Percentiles rank a stretch among this genome's conserved stretches.
Conservation (phyloP, 2,113 vertebrate species). For the Uropsilus gracilis region DNA sequence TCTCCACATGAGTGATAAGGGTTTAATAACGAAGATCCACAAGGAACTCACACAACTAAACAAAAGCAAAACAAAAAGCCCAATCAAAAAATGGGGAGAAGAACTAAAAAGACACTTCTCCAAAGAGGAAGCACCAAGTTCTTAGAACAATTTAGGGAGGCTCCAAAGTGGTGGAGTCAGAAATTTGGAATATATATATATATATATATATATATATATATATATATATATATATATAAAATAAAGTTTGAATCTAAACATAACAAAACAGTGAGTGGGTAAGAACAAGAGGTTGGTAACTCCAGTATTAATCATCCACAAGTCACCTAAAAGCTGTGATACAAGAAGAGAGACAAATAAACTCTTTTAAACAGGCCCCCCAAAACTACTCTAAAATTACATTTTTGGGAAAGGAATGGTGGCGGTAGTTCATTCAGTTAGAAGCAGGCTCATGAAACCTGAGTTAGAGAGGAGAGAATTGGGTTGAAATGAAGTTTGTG, state of each 20-base stretch:
- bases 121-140: background rate
- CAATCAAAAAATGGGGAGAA: too few species aligned
- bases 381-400: background rate
- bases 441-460: constrained; percentile 67
- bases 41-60: too few species aligned
- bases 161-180: background rate
- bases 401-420: constrained; percentile 51
- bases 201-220: too few species aligned
- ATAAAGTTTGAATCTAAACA: background rate
- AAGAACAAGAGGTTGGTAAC: background rate
- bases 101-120: too few species aligned
- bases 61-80: too few species aligned
- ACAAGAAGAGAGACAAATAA: background rate
- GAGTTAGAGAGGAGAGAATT: constrained; percentile 58
- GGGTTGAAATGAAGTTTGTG: constrained; percentile 13
- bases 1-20: too few species aligned
- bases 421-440: constrained; percentile 30
- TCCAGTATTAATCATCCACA: background rate
- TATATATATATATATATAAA: too few species aligned
- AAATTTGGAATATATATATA: background rate
- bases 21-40: too few species aligned
- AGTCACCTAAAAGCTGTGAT: background rate
- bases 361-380: background rate
- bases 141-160: background rate
- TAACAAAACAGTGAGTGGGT: background rate